A percentile compares a stretch with the other conserved stretches of the same genome.
phyloP scores from a whole-genome alignment of 2,888 invertebrate species.

The Ormia ochracea region DNA sequence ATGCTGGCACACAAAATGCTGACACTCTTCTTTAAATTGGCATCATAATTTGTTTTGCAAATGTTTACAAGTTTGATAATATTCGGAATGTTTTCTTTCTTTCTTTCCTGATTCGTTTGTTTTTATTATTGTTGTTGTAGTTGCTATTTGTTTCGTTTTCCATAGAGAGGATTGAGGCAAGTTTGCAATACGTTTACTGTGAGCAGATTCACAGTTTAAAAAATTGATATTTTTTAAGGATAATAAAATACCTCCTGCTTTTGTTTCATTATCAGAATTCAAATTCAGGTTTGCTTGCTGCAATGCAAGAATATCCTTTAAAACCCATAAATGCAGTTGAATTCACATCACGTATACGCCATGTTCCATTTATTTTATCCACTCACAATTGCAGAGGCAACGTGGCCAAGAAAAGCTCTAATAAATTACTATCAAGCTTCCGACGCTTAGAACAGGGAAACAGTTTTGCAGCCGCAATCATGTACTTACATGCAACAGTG shows the following conservation, averaged over 20 bases:
- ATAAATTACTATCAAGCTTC: slow-evolving; percentile 29
- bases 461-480: slow-evolving; percentile 11
- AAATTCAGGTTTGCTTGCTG: not conserved
- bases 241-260: slow-evolving; percentile 4
- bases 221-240: too few relatives aligned
- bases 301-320: not conserved
- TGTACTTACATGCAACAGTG: slow-evolving; percentile 32
- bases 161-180: too few relatives aligned
- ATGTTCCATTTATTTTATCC: slow-evolving; percentile 21
- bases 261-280: not conserved
- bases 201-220: too few relatives aligned
- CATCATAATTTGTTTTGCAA: slow-evolving; percentile 17
- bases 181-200: too few relatives aligned
- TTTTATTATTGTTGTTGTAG: slow-evolving; percentile 7
- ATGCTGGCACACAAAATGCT: not conserved
- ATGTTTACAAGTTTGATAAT: slow-evolving; percentile 14
- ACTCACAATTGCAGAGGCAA: not conserved
- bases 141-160: not conserved
- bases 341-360: slow-evolving; percentile 60
- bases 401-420: slow-evolving; percentile 2
- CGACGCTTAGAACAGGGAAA: not conserved
- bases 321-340: slow-evolving; percentile 17
- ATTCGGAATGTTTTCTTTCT: slow-evolving; percentile 11
- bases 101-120: not conserved
- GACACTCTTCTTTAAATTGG: slow-evolving; percentile 8